A percentile compares a stretch with the other conserved stretches of the same genome.
Conservation (phyloP, 2,113 vertebrate genomes). For the Vimba vimba region DNA sequence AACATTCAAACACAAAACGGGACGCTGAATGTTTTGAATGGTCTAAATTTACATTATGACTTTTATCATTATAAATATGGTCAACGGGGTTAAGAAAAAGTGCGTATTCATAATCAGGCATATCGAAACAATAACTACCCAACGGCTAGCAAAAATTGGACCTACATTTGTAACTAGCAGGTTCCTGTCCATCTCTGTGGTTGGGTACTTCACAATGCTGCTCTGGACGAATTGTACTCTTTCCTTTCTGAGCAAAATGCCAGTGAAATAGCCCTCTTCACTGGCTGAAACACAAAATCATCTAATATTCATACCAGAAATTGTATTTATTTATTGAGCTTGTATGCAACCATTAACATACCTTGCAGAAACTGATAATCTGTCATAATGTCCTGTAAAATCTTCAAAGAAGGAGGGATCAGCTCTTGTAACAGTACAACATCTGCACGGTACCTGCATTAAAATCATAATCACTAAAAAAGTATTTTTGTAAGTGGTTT, state of each 20-base stretch:
- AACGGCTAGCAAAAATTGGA: not conserved
- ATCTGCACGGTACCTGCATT: constrained; percentile 79
- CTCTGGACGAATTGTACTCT: constrained; percentile 80
- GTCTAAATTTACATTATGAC: not conserved
- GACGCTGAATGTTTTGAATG: not conserved
- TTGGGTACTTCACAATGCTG: constrained; percentile 80
- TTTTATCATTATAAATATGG: not conserved
- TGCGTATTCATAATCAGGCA: not conserved
- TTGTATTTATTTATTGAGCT: not conserved
- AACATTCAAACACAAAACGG: not conserved
- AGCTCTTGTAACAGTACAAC: constrained; percentile 86
- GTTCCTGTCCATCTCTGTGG: constrained; percentile 83
- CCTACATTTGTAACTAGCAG: constrained; percentile 82
- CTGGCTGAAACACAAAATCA: constrained; percentile 67
- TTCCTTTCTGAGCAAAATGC: constrained; percentile 82
- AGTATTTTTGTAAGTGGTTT: not conserved
- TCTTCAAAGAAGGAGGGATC: constrained; percentile 66
- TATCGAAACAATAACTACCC: not conserved
- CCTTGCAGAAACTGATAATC: constrained; percentile 80
- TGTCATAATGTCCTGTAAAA: constrained; percentile 74
- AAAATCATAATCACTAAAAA: not conserved
- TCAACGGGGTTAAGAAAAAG: not conserved
- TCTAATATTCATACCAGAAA: not conserved
- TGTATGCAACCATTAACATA: constrained; percentile 55
- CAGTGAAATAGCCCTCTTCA: constrained; percentile 80